Percentiles rank a stretch among this genome's conserved stretches.
Evolutionary conservation across 2,797 vertebrate genomes (phyloP).

Genomic region (Petrocephalus sullivani): DNA sequence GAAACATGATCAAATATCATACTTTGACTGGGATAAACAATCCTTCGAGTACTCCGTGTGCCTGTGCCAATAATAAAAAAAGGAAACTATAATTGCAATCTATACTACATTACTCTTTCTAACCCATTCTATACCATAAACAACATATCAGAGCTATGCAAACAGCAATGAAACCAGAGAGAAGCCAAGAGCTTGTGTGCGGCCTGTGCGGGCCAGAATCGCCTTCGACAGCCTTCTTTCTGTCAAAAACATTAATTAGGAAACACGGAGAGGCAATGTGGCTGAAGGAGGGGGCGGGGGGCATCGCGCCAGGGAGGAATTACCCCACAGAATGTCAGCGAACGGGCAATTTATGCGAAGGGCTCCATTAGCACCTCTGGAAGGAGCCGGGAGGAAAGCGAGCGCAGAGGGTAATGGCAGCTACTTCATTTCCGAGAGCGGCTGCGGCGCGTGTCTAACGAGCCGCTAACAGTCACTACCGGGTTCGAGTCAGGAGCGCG

Average conservation of each 20-base stretch:
- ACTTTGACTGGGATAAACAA: neutral
- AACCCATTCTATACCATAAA: neutral
- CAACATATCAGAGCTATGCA: neutral
- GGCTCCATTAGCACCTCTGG: neutral
- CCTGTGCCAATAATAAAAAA: neutral
- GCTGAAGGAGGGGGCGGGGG: neutral
- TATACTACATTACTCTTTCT: neutral
- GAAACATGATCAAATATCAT: neutral
- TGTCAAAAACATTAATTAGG: constrained; percentile 16
- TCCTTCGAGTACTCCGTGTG: neutral
- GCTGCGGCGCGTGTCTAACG: neutral
- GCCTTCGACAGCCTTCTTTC: neutral
- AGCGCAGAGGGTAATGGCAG: neutral
- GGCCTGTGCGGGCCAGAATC: neutral
- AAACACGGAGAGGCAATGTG: neutral
- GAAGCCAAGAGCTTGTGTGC: neutral
- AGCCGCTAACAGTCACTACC: neutral
- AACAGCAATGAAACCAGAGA: neutral
- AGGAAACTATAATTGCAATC: neutral
- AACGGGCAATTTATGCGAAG: neutral
- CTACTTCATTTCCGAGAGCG: neutral
- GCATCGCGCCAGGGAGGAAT: neutral
- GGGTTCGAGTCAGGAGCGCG: neutral
- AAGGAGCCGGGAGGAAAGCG: neutral
- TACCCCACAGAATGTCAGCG: neutral